These are phyloP conservation scores for Zaprionus vittiger DNA, from an alignment of 1,140 invertebrate species.

Conservation along the genomic window DNA sequence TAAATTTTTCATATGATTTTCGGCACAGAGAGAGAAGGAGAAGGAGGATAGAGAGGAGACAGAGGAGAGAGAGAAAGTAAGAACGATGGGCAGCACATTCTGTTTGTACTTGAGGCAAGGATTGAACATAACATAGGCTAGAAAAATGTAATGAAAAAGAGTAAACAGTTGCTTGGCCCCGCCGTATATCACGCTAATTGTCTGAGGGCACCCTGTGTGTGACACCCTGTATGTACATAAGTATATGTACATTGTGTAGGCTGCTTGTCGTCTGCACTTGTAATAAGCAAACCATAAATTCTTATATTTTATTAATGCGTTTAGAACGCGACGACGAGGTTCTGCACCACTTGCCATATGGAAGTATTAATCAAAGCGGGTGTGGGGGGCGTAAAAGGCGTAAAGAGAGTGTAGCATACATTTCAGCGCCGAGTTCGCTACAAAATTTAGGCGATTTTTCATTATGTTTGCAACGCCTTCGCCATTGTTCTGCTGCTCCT, in stretches of 20 bases:
- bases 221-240: constrained; percentile 43
- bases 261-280: constrained; percentile 39
- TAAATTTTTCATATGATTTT: constrained; percentile 72
- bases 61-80: background rate
- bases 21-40: background rate
- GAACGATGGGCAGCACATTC: background rate
- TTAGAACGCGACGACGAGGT: constrained; percentile 67
- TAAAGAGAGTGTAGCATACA: constrained; percentile 53
- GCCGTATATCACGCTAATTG: constrained; percentile 1
- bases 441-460: constrained; percentile 80
- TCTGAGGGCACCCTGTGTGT: background rate
- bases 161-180: background rate
- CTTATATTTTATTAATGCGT: constrained; percentile 80
- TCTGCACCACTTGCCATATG: constrained; percentile 69
- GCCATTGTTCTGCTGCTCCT: constrained; percentile 3
- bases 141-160: background rate
- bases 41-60: background rate
- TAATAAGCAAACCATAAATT: constrained; percentile 80
- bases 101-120: background rate
- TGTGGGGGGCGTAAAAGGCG: background rate
- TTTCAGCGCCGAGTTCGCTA: constrained; percentile 51
- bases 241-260: too few species aligned
- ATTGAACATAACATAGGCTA: background rate
- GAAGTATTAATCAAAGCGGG: constrained; percentile 71
- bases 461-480: constrained; percentile 49